Conservation (phyloP, 2,113 vertebrate genomes). For the Gorilla gorilla region DNA sequence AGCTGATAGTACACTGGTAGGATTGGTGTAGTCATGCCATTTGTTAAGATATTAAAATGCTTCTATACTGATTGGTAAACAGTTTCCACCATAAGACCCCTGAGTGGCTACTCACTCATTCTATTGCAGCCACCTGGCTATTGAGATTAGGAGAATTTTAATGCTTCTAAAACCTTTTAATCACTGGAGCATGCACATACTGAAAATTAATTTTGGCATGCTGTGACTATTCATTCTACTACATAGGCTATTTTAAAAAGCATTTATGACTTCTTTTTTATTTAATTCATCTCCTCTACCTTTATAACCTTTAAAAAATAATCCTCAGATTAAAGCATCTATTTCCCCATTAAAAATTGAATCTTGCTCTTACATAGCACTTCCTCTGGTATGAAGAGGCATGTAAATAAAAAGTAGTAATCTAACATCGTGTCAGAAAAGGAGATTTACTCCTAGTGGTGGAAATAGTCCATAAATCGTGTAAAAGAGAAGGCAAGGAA, state of each 20-base stretch:
- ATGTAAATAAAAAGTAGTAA: background rate
- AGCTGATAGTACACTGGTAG: background rate
- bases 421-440: background rate
- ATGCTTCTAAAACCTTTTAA: background rate
- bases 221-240: background rate
- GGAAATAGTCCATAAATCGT: slow-evolving; percentile 3
- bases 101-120: background rate
- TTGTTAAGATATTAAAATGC: slow-evolving; percentile 16
- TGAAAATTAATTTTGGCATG: slow-evolving; percentile 44
- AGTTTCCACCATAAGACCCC: background rate
- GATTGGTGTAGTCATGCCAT: background rate
- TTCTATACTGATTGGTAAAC: background rate
- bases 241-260: background rate
- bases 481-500: background rate
- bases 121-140: background rate
- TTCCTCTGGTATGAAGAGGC: background rate
- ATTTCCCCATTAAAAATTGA: background rate
- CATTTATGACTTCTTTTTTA: background rate
- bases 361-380: background rate
- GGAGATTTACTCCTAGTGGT: background rate
- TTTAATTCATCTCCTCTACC: background rate
- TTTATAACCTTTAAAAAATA: background rate
- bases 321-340: background rate
- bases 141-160: background rate
- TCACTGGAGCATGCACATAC: background rate